Conservation (phyloP, 2,113 vertebrate species). For the Microcebus murinus region DNA sequence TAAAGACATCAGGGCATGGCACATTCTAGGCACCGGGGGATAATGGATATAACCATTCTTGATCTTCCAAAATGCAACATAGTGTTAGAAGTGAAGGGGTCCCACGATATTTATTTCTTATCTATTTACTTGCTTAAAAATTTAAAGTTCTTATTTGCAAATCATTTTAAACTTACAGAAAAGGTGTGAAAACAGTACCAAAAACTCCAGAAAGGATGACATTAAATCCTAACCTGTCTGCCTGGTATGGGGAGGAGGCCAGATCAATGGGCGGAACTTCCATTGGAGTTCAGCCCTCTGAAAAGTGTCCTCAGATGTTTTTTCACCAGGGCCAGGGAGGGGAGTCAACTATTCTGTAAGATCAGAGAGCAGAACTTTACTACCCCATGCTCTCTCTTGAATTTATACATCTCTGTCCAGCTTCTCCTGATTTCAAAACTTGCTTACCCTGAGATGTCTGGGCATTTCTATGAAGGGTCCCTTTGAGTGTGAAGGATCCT, state of each 20-base stretch:
- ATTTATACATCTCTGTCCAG: not conserved
- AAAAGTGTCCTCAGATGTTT: not conserved
- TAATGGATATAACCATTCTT: not conserved
- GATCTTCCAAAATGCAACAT: not conserved
- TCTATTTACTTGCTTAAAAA: not conserved
- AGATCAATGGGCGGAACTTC: not conserved
- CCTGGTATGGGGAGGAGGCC: not conserved
- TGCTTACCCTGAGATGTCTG: not conserved
- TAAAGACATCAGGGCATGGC: not conserved
- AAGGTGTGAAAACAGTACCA: not conserved
- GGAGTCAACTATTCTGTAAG: not conserved
- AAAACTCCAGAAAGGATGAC: not conserved
- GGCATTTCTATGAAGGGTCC: not conserved
- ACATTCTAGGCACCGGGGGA: accelerated
- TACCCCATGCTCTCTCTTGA: not conserved
- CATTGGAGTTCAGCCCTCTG: not conserved
- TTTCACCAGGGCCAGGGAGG: not conserved
- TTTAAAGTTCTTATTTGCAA: not conserved
- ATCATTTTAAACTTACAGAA: not conserved
- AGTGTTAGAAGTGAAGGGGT: not conserved
- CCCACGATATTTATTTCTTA: not conserved
- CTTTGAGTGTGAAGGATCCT: not conserved
- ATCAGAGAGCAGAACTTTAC: not conserved
- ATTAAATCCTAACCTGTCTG: not conserved
- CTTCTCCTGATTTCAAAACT: not conserved